Evolutionary conservation across 2,797 vertebrate genomes (phyloP).

Genomic region (Molossus alvarezi): DNA sequence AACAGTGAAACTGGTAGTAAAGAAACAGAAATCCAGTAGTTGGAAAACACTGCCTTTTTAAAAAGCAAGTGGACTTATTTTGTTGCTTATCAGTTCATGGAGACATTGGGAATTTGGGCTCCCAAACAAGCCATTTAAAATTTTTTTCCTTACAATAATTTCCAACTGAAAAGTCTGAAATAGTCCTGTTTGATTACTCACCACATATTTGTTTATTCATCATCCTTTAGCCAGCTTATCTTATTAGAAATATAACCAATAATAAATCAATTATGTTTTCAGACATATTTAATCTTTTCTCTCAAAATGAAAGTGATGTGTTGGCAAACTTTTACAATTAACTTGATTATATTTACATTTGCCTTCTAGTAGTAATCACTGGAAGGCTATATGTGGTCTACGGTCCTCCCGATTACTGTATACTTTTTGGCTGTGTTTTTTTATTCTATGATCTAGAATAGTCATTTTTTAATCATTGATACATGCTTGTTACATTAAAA

Average conservation of each 20-base stretch:
- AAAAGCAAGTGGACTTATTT: slow-evolving; percentile 47
- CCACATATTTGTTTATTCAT: neutral
- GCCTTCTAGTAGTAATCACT: rapidly evolving
- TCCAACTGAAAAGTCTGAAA: slow-evolving; percentile 32
- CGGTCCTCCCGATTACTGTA: neutral
- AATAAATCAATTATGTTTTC: neutral
- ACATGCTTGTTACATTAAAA: neutral
- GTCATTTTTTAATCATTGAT: neutral
- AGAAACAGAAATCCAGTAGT: slow-evolving; percentile 21
- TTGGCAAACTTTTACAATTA: neutral
- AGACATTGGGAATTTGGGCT: neutral
- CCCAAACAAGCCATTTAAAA: neutral
- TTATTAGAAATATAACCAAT: neutral
- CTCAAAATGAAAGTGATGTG: neutral
- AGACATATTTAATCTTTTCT: neutral
- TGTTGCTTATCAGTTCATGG: neutral
- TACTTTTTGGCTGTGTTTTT: neutral
- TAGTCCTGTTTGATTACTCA: neutral
- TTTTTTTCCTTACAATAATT: neutral
- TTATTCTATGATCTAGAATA: neutral
- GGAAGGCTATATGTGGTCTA: rapidly evolving
- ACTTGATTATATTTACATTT: neutral
- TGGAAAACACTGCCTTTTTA: neutral
- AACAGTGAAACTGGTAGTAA: slow-evolving; percentile 31
- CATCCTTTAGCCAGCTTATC: neutral